These are phyloP conservation scores for Trichogramma evanescens DNA, from an alignment of 2,888 invertebrate genomes.

Conservation along the genomic window DNA sequence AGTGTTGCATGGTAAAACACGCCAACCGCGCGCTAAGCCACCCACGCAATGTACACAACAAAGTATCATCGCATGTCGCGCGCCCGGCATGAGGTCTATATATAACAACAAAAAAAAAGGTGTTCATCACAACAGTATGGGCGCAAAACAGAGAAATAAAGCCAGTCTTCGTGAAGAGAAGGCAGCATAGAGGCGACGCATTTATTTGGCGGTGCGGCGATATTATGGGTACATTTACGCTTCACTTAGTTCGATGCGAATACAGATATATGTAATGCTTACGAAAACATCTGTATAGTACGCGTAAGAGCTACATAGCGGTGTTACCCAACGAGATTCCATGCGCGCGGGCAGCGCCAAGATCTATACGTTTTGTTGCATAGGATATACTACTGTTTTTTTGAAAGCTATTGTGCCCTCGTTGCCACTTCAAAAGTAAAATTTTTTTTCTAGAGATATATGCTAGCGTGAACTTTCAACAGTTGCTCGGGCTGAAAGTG, in stretches of 20 bases:
- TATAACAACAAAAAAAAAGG: background rate
- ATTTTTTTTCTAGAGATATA: conserved; percentile 7
- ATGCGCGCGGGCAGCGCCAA: conserved; percentile 15
- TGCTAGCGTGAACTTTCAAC: conserved; percentile 20
- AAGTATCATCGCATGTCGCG: too few relatives aligned
- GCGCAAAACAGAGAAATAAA: conserved; percentile 29
- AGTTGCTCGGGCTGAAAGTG: conserved; percentile 6
- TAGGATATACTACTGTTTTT: background rate
- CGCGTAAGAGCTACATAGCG: conserved; percentile 9
- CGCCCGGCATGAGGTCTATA: background rate
- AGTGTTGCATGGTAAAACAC: too few relatives aligned
- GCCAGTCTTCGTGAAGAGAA: conserved; percentile 20
- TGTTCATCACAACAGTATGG: conserved; percentile 6
- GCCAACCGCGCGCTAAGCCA: too few relatives aligned
- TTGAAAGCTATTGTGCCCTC: background rate
- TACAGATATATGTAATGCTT: background rate
- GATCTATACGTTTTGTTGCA: background rate
- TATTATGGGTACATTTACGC: conserved; percentile 39
- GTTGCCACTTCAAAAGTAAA: conserved; percentile 3
- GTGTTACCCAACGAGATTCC: conserved; percentile 43
- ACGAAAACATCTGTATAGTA: conserved; percentile 10
- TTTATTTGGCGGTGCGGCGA: background rate
- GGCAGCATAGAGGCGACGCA: conserved; percentile 1
- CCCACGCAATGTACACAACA: too few relatives aligned
- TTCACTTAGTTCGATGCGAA: conserved; percentile 45